These are phyloP conservation scores for Pyrocephalus nanus DNA, from an alignment of 2,797 vertebrate genomes.

Conservation along the genomic window DNA sequence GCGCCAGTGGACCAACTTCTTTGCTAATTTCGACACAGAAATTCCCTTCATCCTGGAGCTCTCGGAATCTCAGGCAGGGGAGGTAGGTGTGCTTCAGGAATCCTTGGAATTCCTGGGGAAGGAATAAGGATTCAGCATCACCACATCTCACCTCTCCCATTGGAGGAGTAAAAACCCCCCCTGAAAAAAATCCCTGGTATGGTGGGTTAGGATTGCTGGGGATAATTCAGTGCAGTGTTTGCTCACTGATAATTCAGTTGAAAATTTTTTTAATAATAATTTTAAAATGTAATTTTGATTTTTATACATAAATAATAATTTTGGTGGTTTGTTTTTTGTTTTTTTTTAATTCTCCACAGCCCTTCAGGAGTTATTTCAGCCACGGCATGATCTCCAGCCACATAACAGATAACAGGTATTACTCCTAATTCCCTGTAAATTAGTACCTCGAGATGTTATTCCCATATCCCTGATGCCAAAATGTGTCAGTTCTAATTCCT, in stretches of 20 bases:
- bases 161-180: background rate
- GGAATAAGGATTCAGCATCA: background rate
- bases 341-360: slow-evolving; percentile 70
- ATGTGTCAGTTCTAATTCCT: background rate
- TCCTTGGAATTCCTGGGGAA: background rate
- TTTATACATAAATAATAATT: background rate
- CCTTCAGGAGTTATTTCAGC: slow-evolving; percentile 93
- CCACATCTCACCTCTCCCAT: background rate
- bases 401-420: slow-evolving; percentile 92
- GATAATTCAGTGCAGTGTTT: background rate
- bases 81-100: slow-evolving; percentile 76
- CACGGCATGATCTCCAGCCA: slow-evolving; percentile 96
- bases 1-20: slow-evolving; percentile 91
- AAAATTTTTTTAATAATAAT: no score
- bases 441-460: background rate
- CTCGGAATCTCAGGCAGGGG: slow-evolving; percentile 93
- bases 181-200: background rate
- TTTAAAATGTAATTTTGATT: no score
- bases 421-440: background rate
- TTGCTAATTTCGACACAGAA: slow-evolving; percentile 93
- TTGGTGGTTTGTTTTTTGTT: background rate
- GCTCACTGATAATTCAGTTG: background rate
- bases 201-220: background rate
- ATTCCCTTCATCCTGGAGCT: slow-evolving; percentile 92
- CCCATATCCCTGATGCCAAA: background rate